Evolutionary conservation across 2,797 vertebrate species (phyloP), one percentile per base, ranked within the genome.

Genomic region (Eremophila alpestris): DNA sequence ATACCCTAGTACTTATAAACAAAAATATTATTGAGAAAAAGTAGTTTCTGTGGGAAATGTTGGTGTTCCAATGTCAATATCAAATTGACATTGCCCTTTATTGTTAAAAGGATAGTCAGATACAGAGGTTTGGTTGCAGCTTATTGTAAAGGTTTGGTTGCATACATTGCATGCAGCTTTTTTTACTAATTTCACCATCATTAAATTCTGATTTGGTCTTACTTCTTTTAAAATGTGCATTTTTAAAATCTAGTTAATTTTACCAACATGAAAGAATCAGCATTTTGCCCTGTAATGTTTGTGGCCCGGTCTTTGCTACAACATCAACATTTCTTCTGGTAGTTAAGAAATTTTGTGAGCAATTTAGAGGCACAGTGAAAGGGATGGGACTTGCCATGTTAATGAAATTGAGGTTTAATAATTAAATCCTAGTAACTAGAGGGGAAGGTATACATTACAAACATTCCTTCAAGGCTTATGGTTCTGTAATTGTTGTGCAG

Each of bases 401-500:
- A 83, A 67, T 46, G 67, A 82, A 87, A 84, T 16, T 58, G 18
- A 54, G 34, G 67, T 63, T 92, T 92, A 92, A 90, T 94, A 63
- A 94, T 93, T 91, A 95, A 95, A 91, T 84, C 22, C n/a, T 73
- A n/a, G 38, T 82, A 91, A 73, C 48, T 58, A 38, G 49, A 89
- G 29, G 36, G 26, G 29, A 91, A 32, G 19, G 32, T 79, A 13
- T 62, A 36, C 29, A 68, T 70, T 54, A 55, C 2, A 45, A 67
- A 76, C 62, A 52, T 20, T 46, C 68, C 29, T 90, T 94, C 64
- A 56, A 85, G 82, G 34, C 45, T 56, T 41, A 2, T 49, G 26
- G 51, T 59, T 95, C 83, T 43, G 23, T 58, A 86, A 69, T 49
- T 91, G 56, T 55, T 67, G 48, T 16, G 49, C 23, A 32, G 54